Conservation (phyloP, 2,113 vertebrate species). For the Phyllopteryx taeniolatus region DNA sequence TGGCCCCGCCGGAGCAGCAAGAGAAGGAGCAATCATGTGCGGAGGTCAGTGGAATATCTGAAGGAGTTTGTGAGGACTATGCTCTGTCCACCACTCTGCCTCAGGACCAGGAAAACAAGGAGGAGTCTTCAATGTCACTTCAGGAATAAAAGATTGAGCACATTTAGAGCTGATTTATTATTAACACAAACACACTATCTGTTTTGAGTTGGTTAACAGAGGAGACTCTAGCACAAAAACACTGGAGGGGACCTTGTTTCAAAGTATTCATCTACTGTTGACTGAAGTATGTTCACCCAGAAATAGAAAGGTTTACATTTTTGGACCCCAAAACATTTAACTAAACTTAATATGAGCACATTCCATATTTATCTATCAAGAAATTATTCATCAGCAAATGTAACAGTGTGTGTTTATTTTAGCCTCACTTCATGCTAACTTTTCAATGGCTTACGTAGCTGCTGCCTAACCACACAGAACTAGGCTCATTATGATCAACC, state of each 20-base stretch:
- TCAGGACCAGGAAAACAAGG: constrained; percentile 46
- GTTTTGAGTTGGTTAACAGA: not conserved
- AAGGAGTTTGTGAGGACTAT: constrained; percentile 66
- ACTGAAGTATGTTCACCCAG: not conserved
- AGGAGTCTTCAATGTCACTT: constrained; percentile 7
- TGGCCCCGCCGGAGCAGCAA: constrained; percentile 65
- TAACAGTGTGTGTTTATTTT: not conserved
- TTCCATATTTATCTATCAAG: not conserved
- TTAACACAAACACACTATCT: not conserved
- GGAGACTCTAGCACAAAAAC: not conserved
- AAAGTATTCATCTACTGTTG: not conserved
- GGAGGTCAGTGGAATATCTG: constrained; percentile 50
- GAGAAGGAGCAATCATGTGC: constrained; percentile 17
- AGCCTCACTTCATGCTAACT: constrained; percentile 2
- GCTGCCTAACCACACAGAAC: not conserved
- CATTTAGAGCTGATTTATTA: not conserved
- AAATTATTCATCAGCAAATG: not conserved
- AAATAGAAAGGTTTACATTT: not conserved
- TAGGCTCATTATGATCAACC: not conserved
- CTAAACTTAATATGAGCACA: not conserved
- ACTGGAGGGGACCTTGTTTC: not conserved
- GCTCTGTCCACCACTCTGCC: constrained; percentile 68
- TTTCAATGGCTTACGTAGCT: not conserved
- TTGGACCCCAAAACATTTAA: not conserved
- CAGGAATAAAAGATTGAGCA: not conserved